These are phyloP conservation scores for Nomada ruficornis DNA, from an alignment of 2,888 invertebrate species.

Conservation along the genomic window DNA sequence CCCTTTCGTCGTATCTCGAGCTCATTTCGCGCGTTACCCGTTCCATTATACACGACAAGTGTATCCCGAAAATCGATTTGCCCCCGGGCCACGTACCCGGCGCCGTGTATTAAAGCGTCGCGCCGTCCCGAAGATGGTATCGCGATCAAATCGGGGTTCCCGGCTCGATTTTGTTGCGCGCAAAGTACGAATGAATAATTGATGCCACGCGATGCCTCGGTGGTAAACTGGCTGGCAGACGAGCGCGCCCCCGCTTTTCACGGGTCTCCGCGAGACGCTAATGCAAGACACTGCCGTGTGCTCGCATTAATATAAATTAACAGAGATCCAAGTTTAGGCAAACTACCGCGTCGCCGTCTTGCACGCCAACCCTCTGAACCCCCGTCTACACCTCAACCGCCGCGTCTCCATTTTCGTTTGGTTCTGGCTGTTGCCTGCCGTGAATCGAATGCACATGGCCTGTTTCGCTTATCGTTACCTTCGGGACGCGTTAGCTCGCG, in stretches of 20 bases:
- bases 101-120: slow-evolving; percentile 33
- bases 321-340: slow-evolving; percentile 60
- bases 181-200: slow-evolving; percentile 74
- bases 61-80: slow-evolving; percentile 46
- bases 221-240: slow-evolving; percentile 54
- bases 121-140: slow-evolving; percentile 49
- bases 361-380: background rate
- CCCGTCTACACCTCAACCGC: background rate
- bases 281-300: slow-evolving; percentile 64
- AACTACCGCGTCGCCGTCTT: slow-evolving; percentile 35
- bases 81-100: slow-evolving; percentile 21
- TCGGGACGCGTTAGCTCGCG: background rate
- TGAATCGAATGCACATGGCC: background rate
- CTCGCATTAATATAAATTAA: slow-evolving; percentile 78
- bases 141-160: slow-evolving; percentile 58
- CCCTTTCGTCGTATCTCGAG: slow-evolving; percentile 5
- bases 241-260: slow-evolving; percentile 45
- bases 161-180: slow-evolving; percentile 62
- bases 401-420: slow-evolving; percentile 32
- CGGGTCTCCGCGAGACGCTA: slow-evolving; percentile 54
- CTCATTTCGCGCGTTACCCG: slow-evolving; percentile 45
- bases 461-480: slow-evolving; percentile 17
- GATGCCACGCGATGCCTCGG: slow-evolving; percentile 57
- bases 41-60: slow-evolving; percentile 53
- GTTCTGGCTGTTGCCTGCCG: background rate